Base-by-base conservation (phyloP, 2,113 vertebrate species). In the Pao palembangensis region DNA sequence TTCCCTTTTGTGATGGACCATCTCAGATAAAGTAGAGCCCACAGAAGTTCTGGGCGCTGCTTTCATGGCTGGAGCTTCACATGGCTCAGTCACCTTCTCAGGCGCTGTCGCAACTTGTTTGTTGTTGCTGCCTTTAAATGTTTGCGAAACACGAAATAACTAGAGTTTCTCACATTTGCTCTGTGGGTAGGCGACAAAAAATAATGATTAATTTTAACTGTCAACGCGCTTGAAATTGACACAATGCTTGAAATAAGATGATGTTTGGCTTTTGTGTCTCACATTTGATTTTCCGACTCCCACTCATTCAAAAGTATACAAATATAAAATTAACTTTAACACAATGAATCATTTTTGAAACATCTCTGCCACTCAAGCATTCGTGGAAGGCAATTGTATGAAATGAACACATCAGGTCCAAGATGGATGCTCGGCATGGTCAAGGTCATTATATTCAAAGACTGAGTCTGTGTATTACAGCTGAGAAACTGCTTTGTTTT, bases 191-290 rank as follows among this genome's bases (percentile, higher is more conserved):
- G 71, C 28, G 19, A 46, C 64, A 47, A 50, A 6, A 71, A 23
- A 43, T 23, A 1, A 58, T 13, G 61, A 52, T 12, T 62, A 8
- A 69, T 48, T 68, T 60, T 51, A 62, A 44, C 18, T 52, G 25
- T 61, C 64, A 46, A 53, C 56, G 65, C 51, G 54, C 44, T 28
- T 43, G n/a, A 10, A 68, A 68, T 73, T n/a, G n/a, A n/a, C 56
- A 68, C 51, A 6, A 73, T 58, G 54, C 44, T 28, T 43, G n/a
- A 10, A 68, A 68, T 73, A 62, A 18, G 11, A 38, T 38, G 34
- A 49, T 31, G 41, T 11, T 18, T 54, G 23, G 41, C 55, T 44
- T 73, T 66, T 19, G 58, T 38, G 52, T 43, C 20, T 5, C 50
- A 13, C 2, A 56, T 64, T 62, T 20, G 34, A 57, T 57, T 19